Evolutionary conservation across 2,888 invertebrate species (phyloP).

Genomic region (Galeopsomyia nigrocyanea): DNA sequence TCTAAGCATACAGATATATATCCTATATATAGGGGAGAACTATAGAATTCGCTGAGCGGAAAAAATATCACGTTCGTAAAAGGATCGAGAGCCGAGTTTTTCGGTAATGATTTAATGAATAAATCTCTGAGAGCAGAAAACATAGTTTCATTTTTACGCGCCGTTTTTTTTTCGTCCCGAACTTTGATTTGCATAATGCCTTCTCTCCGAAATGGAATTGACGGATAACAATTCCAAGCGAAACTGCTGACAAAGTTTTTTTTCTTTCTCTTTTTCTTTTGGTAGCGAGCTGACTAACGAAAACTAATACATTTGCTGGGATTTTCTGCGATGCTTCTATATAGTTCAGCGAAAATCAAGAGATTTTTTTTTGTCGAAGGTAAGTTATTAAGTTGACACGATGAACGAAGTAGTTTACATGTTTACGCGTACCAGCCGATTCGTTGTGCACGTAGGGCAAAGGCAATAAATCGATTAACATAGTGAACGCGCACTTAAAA

Average conservation of each 20-base stretch:
- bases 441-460: neutral
- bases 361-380: neutral
- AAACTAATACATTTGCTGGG: no score
- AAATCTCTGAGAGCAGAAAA: constrained; percentile 37
- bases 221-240: neutral
- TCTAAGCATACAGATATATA: constrained; percentile 13
- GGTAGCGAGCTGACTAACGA: no score
- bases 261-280: no score
- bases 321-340: no score
- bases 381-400: neutral
- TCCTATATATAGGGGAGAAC: no score
- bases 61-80: constrained; percentile 36
- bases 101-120: constrained; percentile 45
- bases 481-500: constrained; percentile 45
- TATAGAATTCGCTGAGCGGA: neutral
- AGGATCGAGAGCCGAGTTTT: constrained; percentile 10
- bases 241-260: constrained; percentile 10
- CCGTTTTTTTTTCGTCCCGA: constrained; percentile 5
- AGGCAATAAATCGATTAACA: constrained; percentile 44
- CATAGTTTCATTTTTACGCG: constrained; percentile 21
- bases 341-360: no score
- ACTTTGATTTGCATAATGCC: constrained; percentile 38
- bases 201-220: constrained; percentile 1
- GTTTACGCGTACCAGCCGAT: neutral
- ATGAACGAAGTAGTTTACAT: constrained; percentile 1